Evolutionary conservation across 2,113 vertebrate genomes (phyloP).

Genomic region (Recurvirostra avosetta): DNA sequence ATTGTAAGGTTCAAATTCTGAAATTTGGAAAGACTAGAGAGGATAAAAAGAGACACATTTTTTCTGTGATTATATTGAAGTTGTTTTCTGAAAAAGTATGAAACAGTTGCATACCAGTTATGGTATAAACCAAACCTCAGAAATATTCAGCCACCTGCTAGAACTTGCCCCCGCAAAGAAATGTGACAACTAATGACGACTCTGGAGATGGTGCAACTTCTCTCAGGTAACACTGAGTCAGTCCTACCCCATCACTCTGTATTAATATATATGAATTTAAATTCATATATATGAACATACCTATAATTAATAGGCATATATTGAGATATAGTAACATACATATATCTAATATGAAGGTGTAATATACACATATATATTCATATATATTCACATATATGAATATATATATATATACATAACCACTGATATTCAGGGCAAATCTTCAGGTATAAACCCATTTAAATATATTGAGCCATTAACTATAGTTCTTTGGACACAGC

Average conservation of each 20-base stretch:
- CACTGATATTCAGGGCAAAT: background rate
- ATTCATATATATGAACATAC: background rate
- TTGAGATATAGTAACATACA: background rate
- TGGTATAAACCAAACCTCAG: background rate
- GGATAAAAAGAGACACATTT: background rate
- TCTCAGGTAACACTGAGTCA: background rate
- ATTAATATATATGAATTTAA: background rate
- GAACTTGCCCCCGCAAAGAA: background rate
- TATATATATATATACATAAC: background rate
- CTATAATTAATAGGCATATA: background rate
- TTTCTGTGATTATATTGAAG: background rate
- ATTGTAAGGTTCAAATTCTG: background rate
- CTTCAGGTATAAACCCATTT: background rate
- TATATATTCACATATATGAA: background rate
- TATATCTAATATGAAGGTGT: background rate
- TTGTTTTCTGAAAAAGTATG: background rate
- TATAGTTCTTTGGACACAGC: background rate
- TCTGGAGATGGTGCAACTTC: background rate
- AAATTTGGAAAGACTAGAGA: background rate
- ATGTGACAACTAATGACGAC: background rate
- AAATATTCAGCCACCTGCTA: background rate
- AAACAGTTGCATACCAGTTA: background rate
- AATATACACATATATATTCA: no score
- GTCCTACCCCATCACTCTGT: background rate
- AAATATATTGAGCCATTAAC: background rate